A percentile compares a stretch with the other conserved stretches of the same genome.
Evolutionary conservation across 92 coral and sea anemone genomes (phyloP).

Genomic region (Zoanthus gigantus): DNA sequence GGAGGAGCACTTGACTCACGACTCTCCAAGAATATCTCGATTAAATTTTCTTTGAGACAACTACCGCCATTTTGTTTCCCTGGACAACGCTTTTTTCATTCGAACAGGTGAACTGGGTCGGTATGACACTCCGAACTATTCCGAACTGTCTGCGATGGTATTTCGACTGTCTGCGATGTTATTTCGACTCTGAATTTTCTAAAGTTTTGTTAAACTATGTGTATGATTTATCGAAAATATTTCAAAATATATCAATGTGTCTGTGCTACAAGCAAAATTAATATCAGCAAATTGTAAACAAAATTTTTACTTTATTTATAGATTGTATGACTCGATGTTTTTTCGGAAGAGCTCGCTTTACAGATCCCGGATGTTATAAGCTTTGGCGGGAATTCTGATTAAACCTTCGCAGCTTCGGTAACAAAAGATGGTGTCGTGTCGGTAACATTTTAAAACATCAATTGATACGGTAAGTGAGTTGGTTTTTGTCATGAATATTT

Average conservation of each 20-base stretch:
- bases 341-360: slow-evolving; percentile 13
- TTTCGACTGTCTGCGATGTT: neutral
- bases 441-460: neutral
- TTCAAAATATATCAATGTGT: neutral
- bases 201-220: no score
- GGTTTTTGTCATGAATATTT: no score
- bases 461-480: no score
- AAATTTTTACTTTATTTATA: neutral
- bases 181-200: neutral
- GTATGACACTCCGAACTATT: neutral
- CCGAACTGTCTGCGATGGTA: neutral
- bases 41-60: neutral
- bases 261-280: no score
- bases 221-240: neutral
- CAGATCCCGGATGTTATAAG: slow-evolving; percentile 25
- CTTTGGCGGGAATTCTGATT: slow-evolving; percentile 52
- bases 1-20: neutral
- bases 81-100: slow-evolving; percentile 51
- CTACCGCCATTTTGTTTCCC: slow-evolving; percentile 80
- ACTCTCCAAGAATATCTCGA: neutral
- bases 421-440: slow-evolving; percentile 52
- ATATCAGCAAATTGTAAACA: neutral
- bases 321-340: neutral
- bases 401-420: neutral
- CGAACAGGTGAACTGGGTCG: slow-evolving; percentile 45